phyloP scores from a whole-genome alignment of 2,113 vertebrate genomes.

The Halichoerus grypus region DNA sequence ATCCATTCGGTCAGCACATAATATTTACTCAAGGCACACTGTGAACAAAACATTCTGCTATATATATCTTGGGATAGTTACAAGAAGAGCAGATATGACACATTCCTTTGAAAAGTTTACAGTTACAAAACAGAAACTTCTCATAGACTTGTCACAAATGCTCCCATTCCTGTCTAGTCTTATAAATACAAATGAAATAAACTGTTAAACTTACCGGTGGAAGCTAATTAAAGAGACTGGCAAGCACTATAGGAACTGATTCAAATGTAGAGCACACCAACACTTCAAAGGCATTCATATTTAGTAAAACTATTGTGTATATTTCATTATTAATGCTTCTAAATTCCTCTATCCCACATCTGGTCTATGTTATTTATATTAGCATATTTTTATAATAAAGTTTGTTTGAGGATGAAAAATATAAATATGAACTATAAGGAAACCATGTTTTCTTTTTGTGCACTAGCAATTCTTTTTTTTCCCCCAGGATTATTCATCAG shows the following conservation, averaged over 20 bases:
- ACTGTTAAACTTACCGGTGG: neutral
- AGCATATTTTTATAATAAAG: neutral
- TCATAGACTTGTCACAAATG: neutral
- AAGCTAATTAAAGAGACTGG: constrained; percentile 23
- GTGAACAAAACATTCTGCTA: neutral
- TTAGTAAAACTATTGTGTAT: neutral
- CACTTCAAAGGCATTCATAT: neutral
- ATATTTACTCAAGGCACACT: neutral
- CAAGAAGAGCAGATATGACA: neutral
- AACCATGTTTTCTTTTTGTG: neutral
- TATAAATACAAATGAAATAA: constrained; percentile 19
- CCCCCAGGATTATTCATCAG: neutral
- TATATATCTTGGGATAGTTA: neutral
- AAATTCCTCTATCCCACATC: neutral
- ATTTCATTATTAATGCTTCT: neutral
- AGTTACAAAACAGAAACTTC: neutral
- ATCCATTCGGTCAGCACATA: neutral
- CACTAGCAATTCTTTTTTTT: neutral
- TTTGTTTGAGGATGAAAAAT: neutral
- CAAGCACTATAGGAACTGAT: neutral
- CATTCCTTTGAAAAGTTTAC: neutral
- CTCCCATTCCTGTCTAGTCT: neutral
- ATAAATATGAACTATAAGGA: neutral
- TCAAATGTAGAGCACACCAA: neutral
- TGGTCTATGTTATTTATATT: neutral